Conservation (phyloP, 2,888 invertebrate species). For the Agriopis leucophaearia region DNA sequence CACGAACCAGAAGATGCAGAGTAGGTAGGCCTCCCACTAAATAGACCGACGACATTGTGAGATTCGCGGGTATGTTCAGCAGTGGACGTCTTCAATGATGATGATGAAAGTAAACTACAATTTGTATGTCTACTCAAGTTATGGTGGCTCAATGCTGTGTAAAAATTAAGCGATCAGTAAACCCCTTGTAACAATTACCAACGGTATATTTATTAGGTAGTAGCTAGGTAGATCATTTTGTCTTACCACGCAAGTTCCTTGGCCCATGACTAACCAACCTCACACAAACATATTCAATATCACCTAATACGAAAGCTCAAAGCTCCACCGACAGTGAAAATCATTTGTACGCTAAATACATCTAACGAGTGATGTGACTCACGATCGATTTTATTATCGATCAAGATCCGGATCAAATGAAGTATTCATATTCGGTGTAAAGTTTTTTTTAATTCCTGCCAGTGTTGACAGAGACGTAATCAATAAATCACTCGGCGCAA, state of each 20-base stretch:
- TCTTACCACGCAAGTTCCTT: neutral
- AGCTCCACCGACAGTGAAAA: slow-evolving; percentile 61
- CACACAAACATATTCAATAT: slow-evolving; percentile 46
- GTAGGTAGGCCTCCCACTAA: too few species aligned
- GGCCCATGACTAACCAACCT: slow-evolving; percentile 11
- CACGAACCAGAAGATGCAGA: too few species aligned
- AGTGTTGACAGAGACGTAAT: slow-evolving; percentile 86
- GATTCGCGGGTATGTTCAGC: too few species aligned
- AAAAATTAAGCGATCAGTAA: too few species aligned
- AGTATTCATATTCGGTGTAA: slow-evolving; percentile 80
- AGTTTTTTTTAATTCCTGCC: slow-evolving; percentile 64
- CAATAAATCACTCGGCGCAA: slow-evolving; percentile 84
- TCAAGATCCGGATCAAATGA: slow-evolving; percentile 86
- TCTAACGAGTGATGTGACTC: slow-evolving; percentile 83
- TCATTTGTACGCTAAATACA: slow-evolving; percentile 83
- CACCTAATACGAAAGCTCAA: slow-evolving; percentile 41
- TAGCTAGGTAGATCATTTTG: too few species aligned
- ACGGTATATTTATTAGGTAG: too few species aligned
- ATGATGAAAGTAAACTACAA: too few species aligned
- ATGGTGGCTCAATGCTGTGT: too few species aligned
- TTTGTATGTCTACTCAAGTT: too few species aligned
- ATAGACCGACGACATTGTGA: too few species aligned
- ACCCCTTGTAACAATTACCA: neutral
- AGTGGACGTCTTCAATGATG: too few species aligned
- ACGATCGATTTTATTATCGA: slow-evolving; percentile 79